phyloP scores from a whole-genome alignment of 2,113 vertebrate species.

The Rhegmatorhina hoffmannsi region DNA sequence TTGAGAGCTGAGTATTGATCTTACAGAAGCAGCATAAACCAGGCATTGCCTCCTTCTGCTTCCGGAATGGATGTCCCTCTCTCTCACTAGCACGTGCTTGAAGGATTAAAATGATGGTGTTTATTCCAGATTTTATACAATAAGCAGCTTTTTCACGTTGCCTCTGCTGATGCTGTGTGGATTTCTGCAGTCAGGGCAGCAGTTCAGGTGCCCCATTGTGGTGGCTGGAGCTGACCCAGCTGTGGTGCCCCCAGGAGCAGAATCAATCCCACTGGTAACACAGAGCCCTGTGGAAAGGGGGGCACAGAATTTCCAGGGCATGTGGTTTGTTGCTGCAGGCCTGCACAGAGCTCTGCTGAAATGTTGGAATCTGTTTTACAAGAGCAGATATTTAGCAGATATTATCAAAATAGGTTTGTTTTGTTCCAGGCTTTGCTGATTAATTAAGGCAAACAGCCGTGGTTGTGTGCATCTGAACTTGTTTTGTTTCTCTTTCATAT shows the following conservation, averaged over 20 bases:
- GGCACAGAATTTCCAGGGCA: background rate
- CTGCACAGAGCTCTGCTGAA: background rate
- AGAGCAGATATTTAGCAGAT: background rate
- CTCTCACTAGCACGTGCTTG: rapidly evolving
- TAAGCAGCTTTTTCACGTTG: background rate
- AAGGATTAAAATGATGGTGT: background rate
- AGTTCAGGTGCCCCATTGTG: background rate
- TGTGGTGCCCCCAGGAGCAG: background rate
- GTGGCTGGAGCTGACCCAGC: background rate
- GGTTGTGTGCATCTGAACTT: background rate
- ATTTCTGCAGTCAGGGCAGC: background rate
- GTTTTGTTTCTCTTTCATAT: background rate
- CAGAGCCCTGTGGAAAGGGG: background rate
- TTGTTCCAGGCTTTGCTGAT: background rate
- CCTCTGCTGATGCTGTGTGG: background rate
- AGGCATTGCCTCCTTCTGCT: background rate
- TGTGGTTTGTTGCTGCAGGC: background rate
- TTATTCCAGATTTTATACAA: background rate
- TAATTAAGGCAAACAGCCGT: background rate
- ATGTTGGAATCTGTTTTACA: background rate
- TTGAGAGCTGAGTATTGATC: background rate
- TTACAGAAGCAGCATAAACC: background rate
- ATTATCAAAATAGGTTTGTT: background rate
- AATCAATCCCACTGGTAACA: background rate
- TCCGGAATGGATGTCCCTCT: background rate